These are phyloP conservation scores for Hippasteria phrygiana DNA, from an alignment of 53 echinoderm and acorn worm species.

Conservation along the genomic window DNA sequence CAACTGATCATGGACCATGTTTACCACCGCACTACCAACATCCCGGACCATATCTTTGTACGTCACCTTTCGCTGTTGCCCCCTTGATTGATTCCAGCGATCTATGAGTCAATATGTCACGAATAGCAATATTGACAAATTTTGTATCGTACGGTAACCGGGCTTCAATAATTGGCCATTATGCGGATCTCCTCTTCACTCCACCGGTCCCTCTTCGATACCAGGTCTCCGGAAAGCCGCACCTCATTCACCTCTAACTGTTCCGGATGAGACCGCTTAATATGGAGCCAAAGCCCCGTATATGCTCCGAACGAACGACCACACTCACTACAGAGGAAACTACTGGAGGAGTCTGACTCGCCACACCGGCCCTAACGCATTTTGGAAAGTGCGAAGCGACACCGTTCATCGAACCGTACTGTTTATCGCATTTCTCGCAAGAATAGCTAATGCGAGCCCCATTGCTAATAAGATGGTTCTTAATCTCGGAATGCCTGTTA, in stretches of 20 bases:
- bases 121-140: neutral
- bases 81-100: slow-evolving; percentile 19
- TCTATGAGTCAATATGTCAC: neutral
- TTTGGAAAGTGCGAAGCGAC: neutral
- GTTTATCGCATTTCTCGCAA: neutral
- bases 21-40: too few species aligned
- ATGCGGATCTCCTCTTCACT: neutral
- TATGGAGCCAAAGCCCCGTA: neutral
- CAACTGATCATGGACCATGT: too few species aligned
- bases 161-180: slow-evolving; percentile 17
- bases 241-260: neutral
- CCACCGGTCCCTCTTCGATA: neutral
- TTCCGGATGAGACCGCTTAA: slow-evolving; percentile 1
- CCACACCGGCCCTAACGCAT: neutral
- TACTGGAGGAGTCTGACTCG: neutral
- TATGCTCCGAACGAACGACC: neutral
- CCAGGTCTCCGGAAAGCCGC: neutral
- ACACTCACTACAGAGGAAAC: neutral
- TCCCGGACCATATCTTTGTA: neutral
- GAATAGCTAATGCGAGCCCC: neutral
- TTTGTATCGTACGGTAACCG: neutral
- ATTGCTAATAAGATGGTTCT: slow-evolving; percentile 2
- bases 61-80: neutral
- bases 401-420: neutral
- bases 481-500: neutral